A percentile compares a stretch with the other conserved stretches of the same genome.
Conservation (phyloP, 2,888 invertebrate species). For the Myopa tessellatipennis region DNA sequence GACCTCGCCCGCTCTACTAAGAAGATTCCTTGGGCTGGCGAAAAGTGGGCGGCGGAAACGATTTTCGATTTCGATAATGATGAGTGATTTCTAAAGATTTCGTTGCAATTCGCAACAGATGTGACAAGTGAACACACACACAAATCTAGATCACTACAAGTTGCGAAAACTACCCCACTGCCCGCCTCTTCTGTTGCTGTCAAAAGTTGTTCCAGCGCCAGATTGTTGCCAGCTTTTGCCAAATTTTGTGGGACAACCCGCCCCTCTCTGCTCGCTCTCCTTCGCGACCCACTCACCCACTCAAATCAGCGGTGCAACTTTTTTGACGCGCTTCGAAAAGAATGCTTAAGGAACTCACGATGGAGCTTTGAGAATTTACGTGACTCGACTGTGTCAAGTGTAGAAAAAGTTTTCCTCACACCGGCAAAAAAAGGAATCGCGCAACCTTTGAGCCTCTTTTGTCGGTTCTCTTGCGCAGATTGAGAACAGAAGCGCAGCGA, state of each 20-base stretch:
- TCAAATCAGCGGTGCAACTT: slow-evolving; percentile 23
- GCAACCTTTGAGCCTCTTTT: no score
- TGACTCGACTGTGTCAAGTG: slow-evolving; percentile 24
- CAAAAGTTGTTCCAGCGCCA: neutral
- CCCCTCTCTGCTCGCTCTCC: no score
- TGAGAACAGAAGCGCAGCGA: no score
- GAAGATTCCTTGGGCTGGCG: neutral
- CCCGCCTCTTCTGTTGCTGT: neutral
- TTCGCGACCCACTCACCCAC: neutral
- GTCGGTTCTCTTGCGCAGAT: no score
- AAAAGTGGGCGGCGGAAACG: neutral
- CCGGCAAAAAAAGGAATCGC: no score
- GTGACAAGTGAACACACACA: slow-evolving; percentile 1
- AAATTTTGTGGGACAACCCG: neutral
- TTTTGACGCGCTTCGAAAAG: slow-evolving; percentile 15
- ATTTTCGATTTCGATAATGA: slow-evolving; percentile 25
- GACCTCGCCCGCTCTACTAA: neutral
- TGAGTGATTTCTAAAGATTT: slow-evolving; percentile 31
- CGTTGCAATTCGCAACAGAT: slow-evolving; percentile 32
- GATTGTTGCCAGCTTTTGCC: slow-evolving; percentile 18
- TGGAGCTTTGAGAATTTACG: slow-evolving; percentile 8
- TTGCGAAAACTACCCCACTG: neutral
- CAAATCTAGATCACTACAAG: neutral
- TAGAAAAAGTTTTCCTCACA: neutral
- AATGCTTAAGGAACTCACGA: neutral